Evolutionary conservation across 1,140 invertebrate species (phyloP).

Genomic region (Drosophila santomea): DNA sequence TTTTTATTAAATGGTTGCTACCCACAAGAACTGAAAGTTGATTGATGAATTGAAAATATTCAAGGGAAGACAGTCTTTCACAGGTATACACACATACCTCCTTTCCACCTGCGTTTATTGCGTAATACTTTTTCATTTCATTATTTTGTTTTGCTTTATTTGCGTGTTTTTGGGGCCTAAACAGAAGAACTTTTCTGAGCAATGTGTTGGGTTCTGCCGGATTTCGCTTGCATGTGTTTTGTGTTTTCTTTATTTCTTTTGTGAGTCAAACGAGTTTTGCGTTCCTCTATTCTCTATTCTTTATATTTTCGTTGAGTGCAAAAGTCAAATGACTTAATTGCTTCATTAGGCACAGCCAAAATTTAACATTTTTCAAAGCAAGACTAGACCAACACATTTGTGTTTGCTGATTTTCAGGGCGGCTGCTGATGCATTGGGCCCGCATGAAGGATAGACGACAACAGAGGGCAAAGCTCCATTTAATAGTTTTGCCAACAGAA

Average conservation of each 20-base stretch:
- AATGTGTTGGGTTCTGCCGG: constrained; percentile 21
- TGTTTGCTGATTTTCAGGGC: constrained; percentile 13
- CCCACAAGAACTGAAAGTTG: too few relatives aligned
- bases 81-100: too few relatives aligned
- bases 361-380: constrained; percentile 38
- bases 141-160: constrained; percentile 2
- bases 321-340: constrained; percentile 61
- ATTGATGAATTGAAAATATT: neutral
- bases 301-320: constrained; percentile 33
- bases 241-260: constrained; percentile 22
- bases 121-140: constrained; percentile 28
- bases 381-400: constrained; percentile 38
- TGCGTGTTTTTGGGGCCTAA: constrained; percentile 1
- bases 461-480: constrained; percentile 35
- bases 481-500: constrained; percentile 57
- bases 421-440: constrained; percentile 66
- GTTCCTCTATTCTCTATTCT: constrained; percentile 11
- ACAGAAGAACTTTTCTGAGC: constrained; percentile 3
- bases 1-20: too few relatives aligned
- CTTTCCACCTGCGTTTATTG: constrained; percentile 9
- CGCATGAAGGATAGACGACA: constrained; percentile 70
- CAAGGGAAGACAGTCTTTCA: neutral
- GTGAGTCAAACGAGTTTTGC: constrained; percentile 61
- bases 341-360: constrained; percentile 52
- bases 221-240: constrained; percentile 38